Conservation (phyloP, 92 coral and sea anemone genomes). For the Zoanthus gigantus region DNA sequence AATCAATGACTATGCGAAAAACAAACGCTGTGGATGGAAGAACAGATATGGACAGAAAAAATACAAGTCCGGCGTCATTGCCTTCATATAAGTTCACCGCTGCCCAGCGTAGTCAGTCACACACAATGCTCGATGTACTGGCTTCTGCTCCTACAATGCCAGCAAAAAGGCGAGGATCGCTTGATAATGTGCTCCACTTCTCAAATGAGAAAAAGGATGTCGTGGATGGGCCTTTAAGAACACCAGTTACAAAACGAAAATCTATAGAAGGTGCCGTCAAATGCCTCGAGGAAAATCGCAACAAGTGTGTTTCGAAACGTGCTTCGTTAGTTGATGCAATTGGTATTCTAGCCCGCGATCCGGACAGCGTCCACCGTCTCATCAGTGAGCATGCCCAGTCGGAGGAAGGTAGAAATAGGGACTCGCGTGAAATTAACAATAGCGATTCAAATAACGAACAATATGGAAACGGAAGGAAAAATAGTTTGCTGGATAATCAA, state of each 20-base stretch:
- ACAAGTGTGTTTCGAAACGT: slow-evolving; percentile 8
- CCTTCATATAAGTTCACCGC: neutral
- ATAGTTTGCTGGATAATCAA: slow-evolving; percentile 46
- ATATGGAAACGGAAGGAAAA: neutral
- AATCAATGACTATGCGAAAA: slow-evolving; percentile 37
- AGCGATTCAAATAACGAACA: slow-evolving; percentile 2
- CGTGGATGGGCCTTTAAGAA: slow-evolving; percentile 7
- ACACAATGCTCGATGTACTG: slow-evolving; percentile 18
- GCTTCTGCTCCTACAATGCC: neutral
- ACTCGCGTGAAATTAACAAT: neutral
- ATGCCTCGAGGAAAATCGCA: slow-evolving; percentile 37
- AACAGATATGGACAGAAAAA: neutral
- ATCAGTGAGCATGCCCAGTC: slow-evolving; percentile 20
- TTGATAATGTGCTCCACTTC: slow-evolving; percentile 21
- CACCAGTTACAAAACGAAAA: slow-evolving; percentile 17
- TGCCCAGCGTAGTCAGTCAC: slow-evolving; percentile 41
- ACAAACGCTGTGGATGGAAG: neutral
- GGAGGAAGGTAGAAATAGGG: neutral
- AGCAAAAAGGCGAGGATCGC: slow-evolving; percentile 32
- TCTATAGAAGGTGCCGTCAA: slow-evolving; percentile 36
- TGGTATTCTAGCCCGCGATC: slow-evolving; percentile 45
- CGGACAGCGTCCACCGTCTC: slow-evolving; percentile 42
- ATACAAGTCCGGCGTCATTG: slow-evolving; percentile 5
- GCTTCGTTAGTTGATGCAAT: slow-evolving; percentile 42
- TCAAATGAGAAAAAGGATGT: slow-evolving; percentile 14